These are phyloP conservation scores for Drosophila miranda DNA, from an alignment of 1,140 invertebrate genomes.

Conservation along the genomic window DNA sequence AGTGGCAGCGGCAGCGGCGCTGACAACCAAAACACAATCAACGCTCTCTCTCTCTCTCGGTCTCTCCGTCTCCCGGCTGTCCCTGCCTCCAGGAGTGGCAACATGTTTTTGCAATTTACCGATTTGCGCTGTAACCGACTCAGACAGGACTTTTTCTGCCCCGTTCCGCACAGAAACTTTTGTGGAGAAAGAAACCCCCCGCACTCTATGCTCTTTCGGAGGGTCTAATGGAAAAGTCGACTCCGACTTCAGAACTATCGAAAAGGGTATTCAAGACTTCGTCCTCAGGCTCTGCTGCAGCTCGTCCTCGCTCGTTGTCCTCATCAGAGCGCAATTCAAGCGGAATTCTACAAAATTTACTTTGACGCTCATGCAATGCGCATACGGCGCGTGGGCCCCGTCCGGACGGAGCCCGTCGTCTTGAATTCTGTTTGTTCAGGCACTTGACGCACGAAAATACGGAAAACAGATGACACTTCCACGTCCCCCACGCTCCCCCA, in stretches of 20 bases:
- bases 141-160: conserved; percentile 40
- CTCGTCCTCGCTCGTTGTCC: conserved; percentile 26
- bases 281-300: neutral
- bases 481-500: too few relatives aligned
- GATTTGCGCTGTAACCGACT: conserved; percentile 65
- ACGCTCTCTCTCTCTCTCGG: conserved; percentile 6
- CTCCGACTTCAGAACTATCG: too few relatives aligned
- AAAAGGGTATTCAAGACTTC: neutral
- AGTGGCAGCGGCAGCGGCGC: neutral
- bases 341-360: conserved; percentile 67
- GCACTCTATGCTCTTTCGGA: too few relatives aligned
- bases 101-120: conserved; percentile 78
- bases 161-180: neutral
- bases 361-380: conserved; percentile 72
- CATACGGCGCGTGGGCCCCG: conserved; percentile 51
- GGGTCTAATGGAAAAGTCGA: too few relatives aligned
- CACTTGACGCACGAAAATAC: conserved; percentile 11
- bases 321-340: conserved; percentile 71
- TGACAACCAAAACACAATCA: conserved; percentile 35
- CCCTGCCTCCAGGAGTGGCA: conserved; percentile 45
- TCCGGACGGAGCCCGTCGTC: neutral
- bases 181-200: too few relatives aligned
- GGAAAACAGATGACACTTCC: neutral
- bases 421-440: conserved; percentile 44
- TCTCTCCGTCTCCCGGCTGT: neutral